These are phyloP conservation scores for Pollicipes pollicipes DNA, from an alignment of 1,140 invertebrate species.

Conservation along the genomic window DNA sequence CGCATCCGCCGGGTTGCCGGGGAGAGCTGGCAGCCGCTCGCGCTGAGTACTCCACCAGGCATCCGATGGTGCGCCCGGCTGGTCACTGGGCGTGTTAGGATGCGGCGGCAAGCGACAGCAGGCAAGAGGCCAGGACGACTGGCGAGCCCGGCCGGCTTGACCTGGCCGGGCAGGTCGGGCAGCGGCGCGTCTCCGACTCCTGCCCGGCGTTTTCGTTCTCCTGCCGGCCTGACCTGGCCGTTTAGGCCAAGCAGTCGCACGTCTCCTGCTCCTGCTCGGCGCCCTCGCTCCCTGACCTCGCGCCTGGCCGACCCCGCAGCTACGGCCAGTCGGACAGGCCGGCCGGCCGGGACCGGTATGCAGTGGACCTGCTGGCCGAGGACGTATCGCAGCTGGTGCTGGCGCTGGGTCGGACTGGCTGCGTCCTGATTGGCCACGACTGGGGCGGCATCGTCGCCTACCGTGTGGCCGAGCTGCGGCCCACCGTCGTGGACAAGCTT, in stretches of 20 bases:
- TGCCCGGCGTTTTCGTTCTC: too few species aligned
- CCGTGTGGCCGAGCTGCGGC: slow-evolving; percentile 43
- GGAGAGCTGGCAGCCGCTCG: too few species aligned
- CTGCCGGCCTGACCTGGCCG: too few species aligned
- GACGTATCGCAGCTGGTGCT: slow-evolving; percentile 49
- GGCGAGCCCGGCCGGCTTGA: background rate
- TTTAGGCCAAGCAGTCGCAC: too few species aligned
- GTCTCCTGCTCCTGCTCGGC: too few species aligned
- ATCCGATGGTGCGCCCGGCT: too few species aligned
- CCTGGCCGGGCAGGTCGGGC: background rate
- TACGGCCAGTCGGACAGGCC: slow-evolving; percentile 69
- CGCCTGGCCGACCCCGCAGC: slow-evolving; percentile 42
- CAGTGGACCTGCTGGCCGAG: slow-evolving; percentile 37
- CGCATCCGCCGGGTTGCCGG: too few species aligned
- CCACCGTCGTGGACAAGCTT: slow-evolving; percentile 49
- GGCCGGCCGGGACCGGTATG: slow-evolving; percentile 38
- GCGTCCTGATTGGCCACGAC: slow-evolving; percentile 57
- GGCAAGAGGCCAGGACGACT: too few species aligned
- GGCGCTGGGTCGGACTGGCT: slow-evolving; percentile 24
- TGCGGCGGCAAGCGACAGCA: too few species aligned
- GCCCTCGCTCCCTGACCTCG: too few species aligned
- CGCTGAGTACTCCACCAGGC: too few species aligned
- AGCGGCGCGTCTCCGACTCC: background rate
- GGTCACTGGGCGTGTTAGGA: too few species aligned
- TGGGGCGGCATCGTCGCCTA: slow-evolving; percentile 57